A percentile compares a stretch with the other conserved stretches of the same genome.
Conservation (phyloP, 2,888 invertebrate genomes). For the Actias luna region DNA sequence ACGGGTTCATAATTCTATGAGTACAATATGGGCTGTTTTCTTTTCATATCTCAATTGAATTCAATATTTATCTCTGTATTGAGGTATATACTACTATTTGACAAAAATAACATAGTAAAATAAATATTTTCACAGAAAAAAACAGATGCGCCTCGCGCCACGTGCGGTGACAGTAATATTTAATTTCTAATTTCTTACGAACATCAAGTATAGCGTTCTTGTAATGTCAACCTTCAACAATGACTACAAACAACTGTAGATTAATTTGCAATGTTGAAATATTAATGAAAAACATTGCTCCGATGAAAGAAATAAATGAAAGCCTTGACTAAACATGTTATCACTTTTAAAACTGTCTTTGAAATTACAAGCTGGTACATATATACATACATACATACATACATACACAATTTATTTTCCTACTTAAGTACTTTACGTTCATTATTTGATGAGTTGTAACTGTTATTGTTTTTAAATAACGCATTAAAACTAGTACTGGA, state of each 20-base stretch:
- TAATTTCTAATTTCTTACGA: conserved; percentile 21
- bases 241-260: conserved; percentile 19
- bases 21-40: too few relatives aligned
- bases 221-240: conserved; percentile 23
- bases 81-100: too few relatives aligned
- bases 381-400: not conserved
- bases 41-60: too few relatives aligned
- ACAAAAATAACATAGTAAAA: too few relatives aligned
- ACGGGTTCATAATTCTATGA: too few relatives aligned
- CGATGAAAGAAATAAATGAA: conserved; percentile 19
- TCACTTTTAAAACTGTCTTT: conserved; percentile 8
- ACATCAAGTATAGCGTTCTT: conserved; percentile 19
- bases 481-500: too few relatives aligned
- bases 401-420: not conserved
- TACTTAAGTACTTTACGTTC: too few relatives aligned
- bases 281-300: conserved; percentile 15
- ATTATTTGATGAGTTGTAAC: not conserved
- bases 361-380: not conserved
- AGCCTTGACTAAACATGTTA: conserved; percentile 8
- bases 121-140: too few relatives aligned
- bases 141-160: not conserved
- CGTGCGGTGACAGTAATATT: conserved; percentile 4
- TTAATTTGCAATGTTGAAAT: conserved; percentile 22
- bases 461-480: too few relatives aligned
- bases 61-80: too few relatives aligned